Conservation (phyloP, 2,797 vertebrate genomes). For the Threskiornis aethiopicus region DNA sequence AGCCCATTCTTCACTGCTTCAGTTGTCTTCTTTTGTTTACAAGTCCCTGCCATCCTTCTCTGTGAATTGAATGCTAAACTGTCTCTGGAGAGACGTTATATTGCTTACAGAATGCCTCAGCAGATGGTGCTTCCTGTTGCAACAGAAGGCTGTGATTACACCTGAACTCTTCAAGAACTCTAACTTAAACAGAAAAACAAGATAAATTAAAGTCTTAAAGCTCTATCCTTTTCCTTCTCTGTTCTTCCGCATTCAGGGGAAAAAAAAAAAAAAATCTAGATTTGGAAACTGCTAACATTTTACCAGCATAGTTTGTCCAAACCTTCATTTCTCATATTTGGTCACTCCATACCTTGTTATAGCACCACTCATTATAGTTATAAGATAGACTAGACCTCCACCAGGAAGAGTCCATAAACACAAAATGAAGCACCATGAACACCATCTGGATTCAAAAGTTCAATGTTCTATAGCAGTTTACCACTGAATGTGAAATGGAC, state of each 20-base stretch:
- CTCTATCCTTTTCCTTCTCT: conserved; percentile 37
- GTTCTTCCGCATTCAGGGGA: not conserved
- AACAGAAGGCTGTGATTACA: conserved; percentile 84
- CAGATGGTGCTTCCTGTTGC: conserved; percentile 82
- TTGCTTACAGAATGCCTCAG: conserved; percentile 80
- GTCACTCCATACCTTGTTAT: not conserved
- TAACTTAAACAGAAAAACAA: conserved; percentile 72
- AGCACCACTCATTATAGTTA: not conserved
- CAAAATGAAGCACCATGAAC: conserved; percentile 32
- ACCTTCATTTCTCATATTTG: not conserved
- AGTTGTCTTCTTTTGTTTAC: conserved; percentile 83
- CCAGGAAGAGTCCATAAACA: conserved; percentile 37
- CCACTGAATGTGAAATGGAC: not conserved
- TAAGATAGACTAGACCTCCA: conserved; percentile 16
- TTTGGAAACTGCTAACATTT: not conserved
- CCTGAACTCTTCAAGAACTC: conserved; percentile 83
- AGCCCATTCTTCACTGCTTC: conserved; percentile 76
- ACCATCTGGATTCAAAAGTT: conserved; percentile 47
- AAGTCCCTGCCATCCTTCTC: conserved; percentile 79
- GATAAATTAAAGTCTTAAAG: conserved; percentile 74
- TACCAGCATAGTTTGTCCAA: not conserved
- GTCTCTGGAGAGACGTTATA: conserved; percentile 81
- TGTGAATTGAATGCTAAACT: conserved; percentile 84
- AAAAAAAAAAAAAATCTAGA: not conserved
- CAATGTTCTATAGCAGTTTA: not conserved